Evolutionary conservation across 2,888 invertebrate genomes (phyloP).

Genomic region (Biston betularia): DNA sequence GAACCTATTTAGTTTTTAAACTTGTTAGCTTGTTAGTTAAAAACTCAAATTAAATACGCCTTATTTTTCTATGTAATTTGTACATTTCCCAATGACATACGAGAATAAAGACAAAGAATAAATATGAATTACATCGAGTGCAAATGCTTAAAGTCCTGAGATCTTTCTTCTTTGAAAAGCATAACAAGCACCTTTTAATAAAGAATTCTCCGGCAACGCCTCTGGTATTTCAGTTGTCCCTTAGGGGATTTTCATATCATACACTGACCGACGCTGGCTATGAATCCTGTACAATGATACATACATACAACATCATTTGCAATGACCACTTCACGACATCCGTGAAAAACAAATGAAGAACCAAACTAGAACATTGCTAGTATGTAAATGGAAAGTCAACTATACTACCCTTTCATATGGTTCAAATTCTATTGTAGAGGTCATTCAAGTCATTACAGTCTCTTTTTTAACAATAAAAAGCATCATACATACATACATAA

Average conservation of each 20-base stretch:
- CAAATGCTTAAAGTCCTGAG: not conserved
- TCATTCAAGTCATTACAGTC: too few species aligned
- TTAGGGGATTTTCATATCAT: not conserved
- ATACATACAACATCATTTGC: not conserved
- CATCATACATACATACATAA: not conserved
- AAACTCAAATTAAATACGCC: too few species aligned
- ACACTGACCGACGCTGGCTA: not conserved
- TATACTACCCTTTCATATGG: too few species aligned
- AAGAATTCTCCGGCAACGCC: not conserved
- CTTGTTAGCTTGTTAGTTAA: too few species aligned
- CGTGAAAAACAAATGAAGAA: too few species aligned
- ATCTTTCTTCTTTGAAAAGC: not conserved
- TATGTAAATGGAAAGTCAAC: too few species aligned
- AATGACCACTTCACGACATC: not conserved
- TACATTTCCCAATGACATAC: not conserved
- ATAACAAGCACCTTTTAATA: not conserved
- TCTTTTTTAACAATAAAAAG: too few species aligned
- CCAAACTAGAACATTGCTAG: too few species aligned
- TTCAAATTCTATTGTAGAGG: too few species aligned
- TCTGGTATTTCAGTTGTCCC: not conserved
- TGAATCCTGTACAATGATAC: not conserved
- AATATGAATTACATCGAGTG: not conserved
- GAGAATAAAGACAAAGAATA: not conserved
- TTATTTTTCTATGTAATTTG: too few species aligned
- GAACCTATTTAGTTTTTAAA: too few species aligned